phyloP scores from a whole-genome alignment of 2,797 vertebrate genomes.

The Microctenopoma stevenorrisi region DNA sequence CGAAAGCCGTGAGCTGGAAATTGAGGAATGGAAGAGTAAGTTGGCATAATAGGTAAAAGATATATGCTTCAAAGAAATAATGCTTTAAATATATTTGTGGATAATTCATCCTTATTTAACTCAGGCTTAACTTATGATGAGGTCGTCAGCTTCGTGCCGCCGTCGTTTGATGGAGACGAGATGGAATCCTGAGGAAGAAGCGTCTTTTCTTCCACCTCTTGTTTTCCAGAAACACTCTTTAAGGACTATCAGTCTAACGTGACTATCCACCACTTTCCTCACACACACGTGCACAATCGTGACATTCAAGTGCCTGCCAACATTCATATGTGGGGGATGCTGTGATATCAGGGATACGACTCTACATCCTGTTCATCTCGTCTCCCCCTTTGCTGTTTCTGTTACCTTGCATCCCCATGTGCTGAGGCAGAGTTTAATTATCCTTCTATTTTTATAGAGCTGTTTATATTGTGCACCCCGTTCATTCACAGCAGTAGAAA shows the following conservation, averaged over 20 bases:
- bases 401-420: slow-evolving; percentile 21
- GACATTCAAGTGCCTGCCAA: slow-evolving; percentile 93
- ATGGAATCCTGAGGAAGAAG: slow-evolving; percentile 92
- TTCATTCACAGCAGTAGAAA: slow-evolving; percentile 26
- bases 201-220: slow-evolving; percentile 34
- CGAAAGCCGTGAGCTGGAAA: slow-evolving; percentile 95
- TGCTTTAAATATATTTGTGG: not conserved
- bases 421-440: slow-evolving; percentile 36
- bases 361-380: slow-evolving; percentile 48
- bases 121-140: slow-evolving; percentile 95
- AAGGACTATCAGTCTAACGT: slow-evolving; percentile 82
- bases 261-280: slow-evolving; percentile 80
- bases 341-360: slow-evolving; percentile 72
- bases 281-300: slow-evolving; percentile 62
- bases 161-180: slow-evolving; percentile 91
- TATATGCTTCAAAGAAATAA: not conserved
- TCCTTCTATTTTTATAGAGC: slow-evolving; percentile 31
- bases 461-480: slow-evolving; percentile 29
- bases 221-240: slow-evolving; percentile 75
- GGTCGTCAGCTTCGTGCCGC: slow-evolving; percentile 92
- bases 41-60: slow-evolving; percentile 5
- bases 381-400: slow-evolving; percentile 46
- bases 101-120: slow-evolving; percentile 11
- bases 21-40: slow-evolving; percentile 98
- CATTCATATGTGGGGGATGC: slow-evolving; percentile 82